These are phyloP conservation scores for Hypsopygia costalis DNA, from an alignment of 2,888 invertebrate genomes.

Conservation along the genomic window DNA sequence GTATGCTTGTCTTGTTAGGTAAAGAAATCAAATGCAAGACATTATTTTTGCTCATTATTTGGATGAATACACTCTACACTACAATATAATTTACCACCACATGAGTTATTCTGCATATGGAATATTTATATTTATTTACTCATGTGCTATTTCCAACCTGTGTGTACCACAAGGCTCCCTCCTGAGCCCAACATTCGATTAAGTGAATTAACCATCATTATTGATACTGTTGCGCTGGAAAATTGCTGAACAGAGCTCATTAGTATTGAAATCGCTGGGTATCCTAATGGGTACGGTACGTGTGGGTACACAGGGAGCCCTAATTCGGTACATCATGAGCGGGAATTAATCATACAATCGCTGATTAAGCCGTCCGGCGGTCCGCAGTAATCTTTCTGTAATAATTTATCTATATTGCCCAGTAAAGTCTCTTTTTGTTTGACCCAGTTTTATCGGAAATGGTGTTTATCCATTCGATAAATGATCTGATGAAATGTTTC, in stretches of 20 bases:
- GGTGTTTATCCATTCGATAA: neutral
- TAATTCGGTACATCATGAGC: neutral
- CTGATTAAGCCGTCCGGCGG: slow-evolving; percentile 4
- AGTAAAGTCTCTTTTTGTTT: neutral
- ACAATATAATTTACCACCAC: too few relatives aligned
- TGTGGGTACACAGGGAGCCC: neutral
- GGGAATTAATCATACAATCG: slow-evolving; percentile 8
- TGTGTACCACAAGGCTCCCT: neutral
- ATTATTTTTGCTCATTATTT: too few relatives aligned
- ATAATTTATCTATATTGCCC: slow-evolving; percentile 7
- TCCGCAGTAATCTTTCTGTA: slow-evolving; percentile 9
- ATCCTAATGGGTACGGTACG: neutral
- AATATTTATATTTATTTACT: too few relatives aligned
- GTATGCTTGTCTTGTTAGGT: too few relatives aligned
- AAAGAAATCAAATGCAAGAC: too few relatives aligned
- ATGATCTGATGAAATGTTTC: neutral
- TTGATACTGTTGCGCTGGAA: neutral
- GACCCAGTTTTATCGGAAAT: neutral
- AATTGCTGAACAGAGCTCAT: neutral
- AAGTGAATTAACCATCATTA: neutral
- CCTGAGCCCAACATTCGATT: neutral
- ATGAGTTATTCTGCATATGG: too few relatives aligned
- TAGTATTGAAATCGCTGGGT: neutral
- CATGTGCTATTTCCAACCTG: too few relatives aligned
- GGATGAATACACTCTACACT: too few relatives aligned